Evolutionary conservation across 37 sponge, comb jelly and placozoan genomes (phyloP), one percentile per base, ranked within the genome.

Genomic region (Bolinopsis microptera): DNA sequence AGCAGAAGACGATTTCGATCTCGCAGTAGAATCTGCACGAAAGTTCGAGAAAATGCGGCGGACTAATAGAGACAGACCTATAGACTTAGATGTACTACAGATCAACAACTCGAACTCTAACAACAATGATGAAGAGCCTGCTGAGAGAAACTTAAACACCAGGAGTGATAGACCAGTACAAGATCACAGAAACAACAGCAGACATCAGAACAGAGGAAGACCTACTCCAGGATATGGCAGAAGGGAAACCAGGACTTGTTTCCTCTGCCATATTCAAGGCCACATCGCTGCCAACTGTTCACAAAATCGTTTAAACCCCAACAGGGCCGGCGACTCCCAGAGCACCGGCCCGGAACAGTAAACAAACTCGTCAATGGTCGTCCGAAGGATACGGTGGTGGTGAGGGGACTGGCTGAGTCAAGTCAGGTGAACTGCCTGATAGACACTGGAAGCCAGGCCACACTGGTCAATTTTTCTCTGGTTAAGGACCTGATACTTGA

Each of bases 261-360:
- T 70, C 74, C 23, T 25, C 23, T 70, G 74, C 74, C 74, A 70
- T 30, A 25, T 70, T 70, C 28, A 28, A 30, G 74, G 74, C 28
- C 74, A 70, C 74, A 70, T 70, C 27, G 74, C 74, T 70, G 74
- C 27, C 74, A 70, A 70, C 27, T 70, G 74, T 70, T 28, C 74
- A 28, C 27, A 25, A 5, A 30, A 25, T 30, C 74, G 27, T 9
- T 3, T 28, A 28, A 30, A 70, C 27, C 27, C 27, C 23, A 70
- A 70, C 74, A 28, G 27, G 74, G 27, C n/a, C 5, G 5, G 74
- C 28, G 74, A 25, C 74, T 25, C 2, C 3, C 23, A 25, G 27
- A 30, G 2, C 8, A 70, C 27, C 74, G 74, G 74, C 74, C 74
- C 74, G 74, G 27, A 18, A 70, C 74, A 23, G 18, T 28, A 28